Evolutionary conservation across 2,888 invertebrate genomes (phyloP).

Genomic region (Abscondita cerata): DNA sequence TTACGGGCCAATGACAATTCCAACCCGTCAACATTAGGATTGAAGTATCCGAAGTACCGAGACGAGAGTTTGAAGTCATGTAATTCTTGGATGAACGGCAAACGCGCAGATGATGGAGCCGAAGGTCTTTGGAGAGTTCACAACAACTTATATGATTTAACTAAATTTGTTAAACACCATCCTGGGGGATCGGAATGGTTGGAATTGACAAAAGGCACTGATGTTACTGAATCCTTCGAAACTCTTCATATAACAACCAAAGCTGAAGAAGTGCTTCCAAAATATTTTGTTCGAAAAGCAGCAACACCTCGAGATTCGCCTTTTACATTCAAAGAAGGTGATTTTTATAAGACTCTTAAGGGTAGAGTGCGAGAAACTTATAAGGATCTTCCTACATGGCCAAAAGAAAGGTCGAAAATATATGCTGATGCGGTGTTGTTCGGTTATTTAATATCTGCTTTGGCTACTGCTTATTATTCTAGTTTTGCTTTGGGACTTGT

Average conservation of each 20-base stretch:
- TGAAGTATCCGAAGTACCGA: conserved; percentile 60
- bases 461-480: conserved; percentile 54
- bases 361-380: conserved; percentile 63
- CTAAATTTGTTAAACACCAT: conserved; percentile 77
- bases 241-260: conserved; percentile 68
- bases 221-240: conserved; percentile 82
- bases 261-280: conserved; percentile 66
- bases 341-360: conserved; percentile 75
- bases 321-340: conserved; percentile 74
- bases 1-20: neutral
- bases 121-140: conserved; percentile 80
- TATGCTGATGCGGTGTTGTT: conserved; percentile 55
- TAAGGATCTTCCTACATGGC: conserved; percentile 60
- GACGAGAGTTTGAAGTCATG: conserved; percentile 59
- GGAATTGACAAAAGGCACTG: conserved; percentile 73
- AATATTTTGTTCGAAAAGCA: conserved; percentile 71
- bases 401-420: conserved; percentile 52
- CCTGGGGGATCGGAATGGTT: conserved; percentile 87
- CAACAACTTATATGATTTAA: conserved; percentile 83
- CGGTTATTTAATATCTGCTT: conserved; percentile 52
- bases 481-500: conserved; percentile 58
- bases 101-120: conserved; percentile 75
- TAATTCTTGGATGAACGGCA: conserved; percentile 67
- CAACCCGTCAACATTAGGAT: conserved; percentile 33
- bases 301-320: conserved; percentile 69